Base-by-base conservation (phyloP, 2,797 vertebrate species). In the Pseudotriccus pelzelni region DNA sequence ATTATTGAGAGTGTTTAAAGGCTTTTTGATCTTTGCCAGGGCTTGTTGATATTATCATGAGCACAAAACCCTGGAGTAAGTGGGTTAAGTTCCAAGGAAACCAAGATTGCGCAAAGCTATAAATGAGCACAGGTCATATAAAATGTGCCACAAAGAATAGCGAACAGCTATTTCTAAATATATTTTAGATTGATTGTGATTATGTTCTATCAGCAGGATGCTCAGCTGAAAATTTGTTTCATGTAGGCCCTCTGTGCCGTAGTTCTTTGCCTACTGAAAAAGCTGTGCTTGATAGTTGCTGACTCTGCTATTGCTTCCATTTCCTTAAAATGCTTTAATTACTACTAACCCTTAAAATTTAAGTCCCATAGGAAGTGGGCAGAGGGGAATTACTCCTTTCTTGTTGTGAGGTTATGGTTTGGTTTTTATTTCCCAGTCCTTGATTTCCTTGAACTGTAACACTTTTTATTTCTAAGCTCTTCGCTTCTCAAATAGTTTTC, bases 171-270 rank as follows among this genome's bases (percentile, higher is more conserved):
- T 81, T 90, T 66, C n/a, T 86, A 68, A 77, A 17, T 43, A 3
- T 9, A 25, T 79, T 6, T 50, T 43, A 3, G 6, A 14, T 58
- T 58, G 46, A 17, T 32, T 44, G 32, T 79, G 66, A 28, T 69
- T 53, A 7, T 22, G 4, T 74, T 74, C 10, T 70, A 0, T 67
- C 28, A n/a, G 13, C 0, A 1, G 7, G 30, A 70, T 2, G 1
- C n/a, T 84, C 17, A 20, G 34, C 2, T 93, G 53, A 74, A 84
- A 83, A 81, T 46, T 25, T 83, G 11, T 87, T 89, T 36, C 6
- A 5, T 43, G 24, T 64, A 15, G 30, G 18, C 22, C 56, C 4
- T 86, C 28, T 6, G 5, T 0, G 2, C 6, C 12, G 27, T 78
- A 62, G 16, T 83, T 64, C 24, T 80, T 70, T 46, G 14, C 69